Evolutionary conservation across 2,888 invertebrate genomes (phyloP), one percentile per base, ranked within the genome.

Genomic region (Caenorhabditis sp.): DNA sequence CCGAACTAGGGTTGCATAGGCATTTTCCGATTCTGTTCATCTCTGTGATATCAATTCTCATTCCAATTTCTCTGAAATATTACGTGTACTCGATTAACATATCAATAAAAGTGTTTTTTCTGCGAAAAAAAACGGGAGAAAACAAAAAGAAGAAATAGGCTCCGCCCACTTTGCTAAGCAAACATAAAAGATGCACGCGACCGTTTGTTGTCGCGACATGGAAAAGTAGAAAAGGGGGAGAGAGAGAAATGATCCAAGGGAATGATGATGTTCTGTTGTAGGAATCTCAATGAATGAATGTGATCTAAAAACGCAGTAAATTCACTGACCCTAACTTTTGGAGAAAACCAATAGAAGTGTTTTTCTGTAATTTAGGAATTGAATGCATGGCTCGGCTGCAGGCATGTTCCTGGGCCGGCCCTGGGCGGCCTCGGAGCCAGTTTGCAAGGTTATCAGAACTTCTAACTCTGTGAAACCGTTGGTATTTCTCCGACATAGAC

Each of bases 231-330:
- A 17, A 26, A 62, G 19, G 1, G 37, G 31, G 1, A 19, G 55
- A 8, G 12, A 1, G 27, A 17, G n/a, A 43, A 17, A 43, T 3
- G 5, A 19, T 2, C 5, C 23, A 12, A 14, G 70, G 70, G 70
- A 62, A 66, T 71, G 70, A 71, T 63, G 70, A 71, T 60, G 31
- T 71, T 71, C 70, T 71, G 70, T 71, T 66, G 70, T 71, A 71
- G 70, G 70, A 71, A 71, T 71, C 70, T 71, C 70, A 51, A 66
- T 71, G 70, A 71, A 55, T 43, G 62, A 66, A 62, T 66, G 62
- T 71, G 70, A 71, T 66, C 66, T 71, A 59, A 71, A 71, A 71
- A 71, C 62, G 70, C 70, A 71, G 70, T 71, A 71, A 62, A 27
- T 37, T 63, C 66, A 31, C 70, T 71, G 70, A 71, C 70, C 70